Evolutionary conservation across 2,888 invertebrate genomes (phyloP).

Genomic region (Hemistola chrysoprasaria): DNA sequence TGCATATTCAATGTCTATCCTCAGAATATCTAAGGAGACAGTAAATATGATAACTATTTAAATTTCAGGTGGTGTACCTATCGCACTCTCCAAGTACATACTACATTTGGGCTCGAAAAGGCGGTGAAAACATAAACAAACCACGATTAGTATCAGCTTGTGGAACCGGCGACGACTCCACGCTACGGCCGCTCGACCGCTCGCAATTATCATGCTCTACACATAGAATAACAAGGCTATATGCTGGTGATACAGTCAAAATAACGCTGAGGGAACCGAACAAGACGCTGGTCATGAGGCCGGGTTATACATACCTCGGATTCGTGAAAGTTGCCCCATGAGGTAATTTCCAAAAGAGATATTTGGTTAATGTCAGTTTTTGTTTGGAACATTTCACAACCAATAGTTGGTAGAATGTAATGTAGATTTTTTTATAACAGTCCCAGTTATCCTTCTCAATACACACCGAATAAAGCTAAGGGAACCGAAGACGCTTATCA

Average conservation of each 20-base stretch:
- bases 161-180: constrained; percentile 61
- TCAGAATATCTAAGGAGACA: too few relatives aligned
- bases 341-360: too few relatives aligned
- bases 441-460: too few relatives aligned
- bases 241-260: constrained; percentile 57
- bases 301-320: constrained; percentile 66
- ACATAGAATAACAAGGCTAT: constrained; percentile 59
- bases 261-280: constrained; percentile 65
- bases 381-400: too few relatives aligned
- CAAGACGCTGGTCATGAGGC: constrained; percentile 60
- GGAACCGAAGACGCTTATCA: too few relatives aligned
- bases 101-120: constrained; percentile 59
- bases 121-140: constrained; percentile 18
- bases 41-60: too few relatives aligned
- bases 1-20: too few relatives aligned
- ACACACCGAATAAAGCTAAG: too few relatives aligned
- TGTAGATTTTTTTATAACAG: too few relatives aligned
- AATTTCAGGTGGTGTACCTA: constrained; percentile 64
- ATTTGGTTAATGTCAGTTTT: too few relatives aligned
- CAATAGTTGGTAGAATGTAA: too few relatives aligned
- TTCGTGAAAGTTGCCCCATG: constrained; percentile 68
- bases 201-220: constrained; percentile 67
- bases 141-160: constrained; percentile 57
- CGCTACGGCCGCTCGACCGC: constrained; percentile 44
- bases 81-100: constrained; percentile 64